Conservation (phyloP, 2,113 vertebrate genomes). For the Vanacampus margaritifer region DNA sequence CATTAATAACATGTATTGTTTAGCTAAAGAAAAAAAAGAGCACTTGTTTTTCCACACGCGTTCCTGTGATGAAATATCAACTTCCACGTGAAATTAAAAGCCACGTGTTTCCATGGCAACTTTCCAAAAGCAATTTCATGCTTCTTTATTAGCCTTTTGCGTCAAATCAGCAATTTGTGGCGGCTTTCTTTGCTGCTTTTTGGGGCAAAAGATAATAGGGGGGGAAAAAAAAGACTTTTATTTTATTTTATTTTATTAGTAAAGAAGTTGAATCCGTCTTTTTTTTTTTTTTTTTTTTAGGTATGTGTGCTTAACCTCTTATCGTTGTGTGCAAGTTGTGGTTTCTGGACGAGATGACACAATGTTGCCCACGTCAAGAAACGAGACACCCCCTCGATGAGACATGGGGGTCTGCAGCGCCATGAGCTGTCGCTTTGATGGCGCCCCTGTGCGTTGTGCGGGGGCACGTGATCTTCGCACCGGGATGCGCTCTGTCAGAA, state of each 20-base stretch:
- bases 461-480: conserved; percentile 42
- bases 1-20: background rate
- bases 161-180: background rate
- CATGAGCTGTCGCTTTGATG: conserved; percentile 57
- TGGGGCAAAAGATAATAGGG: too few species aligned
- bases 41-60: background rate
- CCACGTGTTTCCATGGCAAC: background rate
- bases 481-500: conserved; percentile 60
- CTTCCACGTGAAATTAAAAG: background rate
- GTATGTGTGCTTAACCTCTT: too few species aligned
- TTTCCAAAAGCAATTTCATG: conserved; percentile 1
- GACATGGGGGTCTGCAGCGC: conserved; percentile 8
- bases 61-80: background rate
- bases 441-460: conserved; percentile 25
- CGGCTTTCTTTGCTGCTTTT: background rate
- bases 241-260: too few species aligned
- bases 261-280: too few species aligned
- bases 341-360: conserved; percentile 2
- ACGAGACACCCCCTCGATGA: conserved; percentile 32
- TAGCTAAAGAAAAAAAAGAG: background rate
- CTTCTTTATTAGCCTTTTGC: background rate
- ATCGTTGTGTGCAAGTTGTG: background rate
- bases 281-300: too few species aligned
- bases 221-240: background rate
- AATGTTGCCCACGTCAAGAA: conserved; percentile 44